Evolutionary conservation across 2,888 invertebrate species (phyloP), one percentile per base, ranked within the genome.

Genomic region (Pseudolycoriella hygida): DNA sequence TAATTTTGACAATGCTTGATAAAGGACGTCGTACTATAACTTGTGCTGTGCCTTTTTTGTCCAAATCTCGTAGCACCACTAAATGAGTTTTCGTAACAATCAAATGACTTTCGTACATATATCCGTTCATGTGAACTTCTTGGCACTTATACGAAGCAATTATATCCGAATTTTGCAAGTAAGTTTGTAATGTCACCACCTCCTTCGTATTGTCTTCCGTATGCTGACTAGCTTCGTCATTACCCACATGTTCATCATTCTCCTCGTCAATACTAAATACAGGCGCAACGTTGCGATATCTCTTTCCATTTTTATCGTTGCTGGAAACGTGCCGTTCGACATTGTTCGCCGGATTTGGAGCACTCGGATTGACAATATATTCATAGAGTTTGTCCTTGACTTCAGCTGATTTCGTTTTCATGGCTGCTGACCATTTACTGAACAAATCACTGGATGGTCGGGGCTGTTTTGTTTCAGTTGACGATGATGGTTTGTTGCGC

Each of bases 211-310:
- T 82, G 49, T 79, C 70, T 42, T 66, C 71, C 44, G 70, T 69
- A 46, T 70, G 61, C 46, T 66, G 66, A 51, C 61, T 57, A 2
- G 55, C 56, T 44, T 66, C 67, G 17, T 65, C 60, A 52, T 70
- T 59, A 50, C 68, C 61, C 49, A 65, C 56, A 49, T 70, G 66
- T 50, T 70, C 72, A 56, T 77, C 77, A 51, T 77, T 74, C 60
- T 92, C 90, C 58, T 92, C 93, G 55, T 89, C 90, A 57, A 94
- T 90, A 61, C 89, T 89, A 61, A 96, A 96, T 8, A 94, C 89
- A 6, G 90, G 88, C 1, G 86, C 84, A 46, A 87, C 82, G 66
- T 88, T 88, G 53, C 90, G 74, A 61, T 92, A 90, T 39, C 86
- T 74, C 63, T 82, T 89, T n/a, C 86, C 84, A 54, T 83, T 78